Base-by-base conservation (phyloP, 2,113 vertebrate genomes). In the Falcunculus frontatus region DNA sequence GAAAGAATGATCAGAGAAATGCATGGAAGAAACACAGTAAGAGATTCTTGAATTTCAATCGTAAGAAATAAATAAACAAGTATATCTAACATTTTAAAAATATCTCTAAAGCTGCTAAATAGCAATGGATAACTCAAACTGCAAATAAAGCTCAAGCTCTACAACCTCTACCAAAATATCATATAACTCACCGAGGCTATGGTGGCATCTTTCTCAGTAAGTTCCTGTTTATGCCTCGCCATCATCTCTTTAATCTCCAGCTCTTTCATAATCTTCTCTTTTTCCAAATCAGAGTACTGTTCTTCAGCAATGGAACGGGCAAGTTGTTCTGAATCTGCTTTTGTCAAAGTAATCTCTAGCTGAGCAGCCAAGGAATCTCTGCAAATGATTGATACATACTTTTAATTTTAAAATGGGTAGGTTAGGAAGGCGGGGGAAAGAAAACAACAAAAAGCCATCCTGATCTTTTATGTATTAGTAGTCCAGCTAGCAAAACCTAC, bases 241-340 rank as follows among this genome's bases (percentile, higher is more conserved):
- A 99, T 99, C 99, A 99, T 99, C 97, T 99, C 99, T 97, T 99
- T 99, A 92, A 99, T 99, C 94, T 99, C 99, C 90, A 99, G 97
- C 95, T 99, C 99, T 96, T 99, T 99, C 99, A 99, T 99, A 88
- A 99, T 99, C 97, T 99, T 99, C 97, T 99, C 99, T 97, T 99
- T 99, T 96, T 99, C 99, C 96, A 99, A 97, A 95, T 99, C 99
- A 0, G 99, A 99, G 94, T 99, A 99, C 85, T 99, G 99, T 29
- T 99, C 99, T 96, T 99, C 99, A 47, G 99, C 99, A 93, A 99
- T 99, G 84, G 99, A 99, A 80, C 99, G 99, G 13, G 99, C 99
- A 96, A 99, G 97, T 93, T 99, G 99, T 95, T 99, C 99, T 0
- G 99, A 99, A 96, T 99, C 99, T 5, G 99, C 99, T 96, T 99